Evolutionary conservation across 2,797 vertebrate genomes (phyloP), one percentile per base, ranked within the genome.

Genomic region (Diglossa cyanea): DNA sequence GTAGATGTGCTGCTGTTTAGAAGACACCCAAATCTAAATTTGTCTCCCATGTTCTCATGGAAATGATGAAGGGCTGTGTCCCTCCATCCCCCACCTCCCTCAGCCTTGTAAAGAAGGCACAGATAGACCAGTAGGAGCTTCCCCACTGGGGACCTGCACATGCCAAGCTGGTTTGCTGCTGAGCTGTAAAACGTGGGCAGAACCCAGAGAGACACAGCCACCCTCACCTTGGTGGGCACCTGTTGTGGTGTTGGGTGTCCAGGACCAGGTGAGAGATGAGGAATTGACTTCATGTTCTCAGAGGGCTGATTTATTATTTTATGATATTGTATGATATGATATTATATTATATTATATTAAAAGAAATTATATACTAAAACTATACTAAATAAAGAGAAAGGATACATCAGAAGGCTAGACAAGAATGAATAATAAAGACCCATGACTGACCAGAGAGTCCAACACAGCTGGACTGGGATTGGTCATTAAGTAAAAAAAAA

Each of bases 171-270:
- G 8, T 80, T 80, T 76, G 45, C 50, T 65, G 26, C 50, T 72
- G 77, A 30, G 7, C 12, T 55, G 35, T 68, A 55, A 86, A 51
- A 51, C 0, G 0, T 30, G 45, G 26, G 18, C 51, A 74, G 31
- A 70, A 35, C 24, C 30, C 50, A 60, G 26, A 48, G 11, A 80
- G 40, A 70, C 61, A 33, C 0, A 0, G 58, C 18, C n/a, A 39
- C 33, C 17, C 45, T 70, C 3, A 5, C 19, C 17, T 7, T 0
- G 1, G 11, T 28, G 26, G 33, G n/a, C 17, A n/a, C 8, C 24
- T 0, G 0, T 51, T 51, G 50, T 25, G 47, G 24, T 18, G 50
- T 30, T 51, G 28, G 50, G 50, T 51, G 17, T 28, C 50, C 50
- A 51, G 50, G 50, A 51, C 10, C 2, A 51, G 28, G 50, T 51